Evolutionary conservation across 2,113 vertebrate genomes (phyloP), one percentile per base, ranked within the genome.

Genomic region (Zootoca vivipara): DNA sequence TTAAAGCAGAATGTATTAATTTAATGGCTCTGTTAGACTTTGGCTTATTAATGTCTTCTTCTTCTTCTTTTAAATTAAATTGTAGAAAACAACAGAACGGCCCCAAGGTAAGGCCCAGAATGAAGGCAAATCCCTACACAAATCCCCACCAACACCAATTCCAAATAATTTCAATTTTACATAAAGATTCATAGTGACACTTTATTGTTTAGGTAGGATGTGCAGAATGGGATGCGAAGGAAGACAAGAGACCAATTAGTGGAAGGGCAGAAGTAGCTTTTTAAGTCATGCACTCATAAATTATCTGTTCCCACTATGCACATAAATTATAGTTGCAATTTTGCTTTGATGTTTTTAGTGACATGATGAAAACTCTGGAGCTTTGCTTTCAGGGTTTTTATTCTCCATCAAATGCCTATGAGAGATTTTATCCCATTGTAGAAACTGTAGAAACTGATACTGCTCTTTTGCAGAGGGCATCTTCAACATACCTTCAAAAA

Each of bases 181-280:
- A 69, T 75, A 74, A 89, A 83, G 42, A 89, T 84, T 83, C 7
- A 38, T 85, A 82, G 26, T 89, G 85, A 42, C 46, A 64, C 3
- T 82, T 90, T 67, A 28, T 83, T 83, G 65, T 85, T 85, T 87
- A 72, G 38, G 35, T 87, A 72, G 33, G 38, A 64, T 85, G 89
- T 86, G 52, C 73, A 35, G 78, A 83, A 82, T 7, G 20, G 2
- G 22, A 35, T 82, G 67, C 77, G 4, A 67, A 87, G 42, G 64
- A 52, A 28, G 75, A 69, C 46, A 67, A 72, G 81, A 90, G 80
- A 93, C 65, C 64, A 90, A 28, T 73, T n/a, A 56, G 65, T 24
- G 35, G 52, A 90, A 89, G 67, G 75, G 80, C 56, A 74, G 38
- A 74, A 80, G 33, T 24, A 85, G 83, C 28, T 87, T 91, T 91